phyloP scores from a whole-genome alignment of 2,797 vertebrate species.

The Notamacropus eugenii region DNA sequence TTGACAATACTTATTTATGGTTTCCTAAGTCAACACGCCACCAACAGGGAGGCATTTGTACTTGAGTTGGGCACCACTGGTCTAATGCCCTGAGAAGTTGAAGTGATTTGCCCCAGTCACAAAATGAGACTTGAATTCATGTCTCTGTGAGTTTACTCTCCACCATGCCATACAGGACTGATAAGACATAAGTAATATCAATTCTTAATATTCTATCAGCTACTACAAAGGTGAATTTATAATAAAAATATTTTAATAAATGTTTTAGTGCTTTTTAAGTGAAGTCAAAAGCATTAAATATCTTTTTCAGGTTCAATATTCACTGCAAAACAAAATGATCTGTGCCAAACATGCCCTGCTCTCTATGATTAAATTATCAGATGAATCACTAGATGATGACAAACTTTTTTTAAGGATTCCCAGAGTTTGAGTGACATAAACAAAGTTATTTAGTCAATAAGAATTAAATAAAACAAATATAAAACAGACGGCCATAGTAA shows the following conservation, averaged over 20 bases:
- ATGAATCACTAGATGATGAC: neutral
- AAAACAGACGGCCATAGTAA: neutral
- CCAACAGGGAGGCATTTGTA: neutral
- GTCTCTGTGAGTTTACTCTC: neutral
- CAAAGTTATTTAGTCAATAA: neutral
- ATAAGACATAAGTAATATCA: slow-evolving; percentile 24
- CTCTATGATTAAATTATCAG: slow-evolving; percentile 6
- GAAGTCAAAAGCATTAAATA: neutral
- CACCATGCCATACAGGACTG: neutral
- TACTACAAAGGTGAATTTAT: slow-evolving; percentile 8
- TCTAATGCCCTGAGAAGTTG: neutral
- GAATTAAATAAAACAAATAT: neutral
- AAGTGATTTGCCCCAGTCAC: neutral
- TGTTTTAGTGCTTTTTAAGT: neutral
- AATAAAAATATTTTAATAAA: slow-evolving; percentile 19
- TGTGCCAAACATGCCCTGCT: neutral
- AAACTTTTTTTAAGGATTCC: neutral
- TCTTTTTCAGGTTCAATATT: neutral
- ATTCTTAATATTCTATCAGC: slow-evolving; percentile 20
- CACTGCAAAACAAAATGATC: neutral
- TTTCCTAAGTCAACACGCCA: neutral
- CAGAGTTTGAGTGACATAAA: neutral
- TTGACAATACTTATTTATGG: neutral
- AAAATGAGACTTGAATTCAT: neutral
- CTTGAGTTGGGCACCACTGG: neutral